Evolutionary conservation across 2,888 invertebrate genomes (phyloP).

Genomic region (Lasius platythorax): DNA sequence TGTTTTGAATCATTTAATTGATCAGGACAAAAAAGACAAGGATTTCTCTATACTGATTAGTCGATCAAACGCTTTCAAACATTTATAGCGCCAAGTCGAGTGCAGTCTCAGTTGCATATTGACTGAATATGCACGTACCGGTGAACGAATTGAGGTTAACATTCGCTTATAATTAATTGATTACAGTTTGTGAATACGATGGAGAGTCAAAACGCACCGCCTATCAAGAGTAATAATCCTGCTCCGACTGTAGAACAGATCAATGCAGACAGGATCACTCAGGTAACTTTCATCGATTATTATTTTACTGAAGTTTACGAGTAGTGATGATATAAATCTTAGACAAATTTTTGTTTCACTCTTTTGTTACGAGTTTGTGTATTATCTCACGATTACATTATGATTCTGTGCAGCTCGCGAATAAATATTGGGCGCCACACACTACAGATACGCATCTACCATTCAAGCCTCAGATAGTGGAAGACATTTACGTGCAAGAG

Average conservation of each 20-base stretch:
- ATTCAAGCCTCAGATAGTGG: slow-evolving; percentile 93
- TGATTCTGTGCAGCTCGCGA: slow-evolving; percentile 91
- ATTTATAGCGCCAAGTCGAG: background rate
- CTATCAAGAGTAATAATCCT: slow-evolving; percentile 85
- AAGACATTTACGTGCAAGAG: slow-evolving; percentile 95
- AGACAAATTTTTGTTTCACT: background rate
- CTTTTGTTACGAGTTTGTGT: background rate
- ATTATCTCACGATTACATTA: background rate
- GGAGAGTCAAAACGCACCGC: slow-evolving; percentile 78
- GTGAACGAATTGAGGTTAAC: slow-evolving; percentile 5
- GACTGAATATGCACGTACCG: background rate
- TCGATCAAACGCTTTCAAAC: background rate
- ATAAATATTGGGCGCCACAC: slow-evolving; percentile 97
- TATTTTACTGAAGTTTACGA: background rate
- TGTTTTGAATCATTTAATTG: background rate
- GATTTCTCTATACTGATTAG: background rate
- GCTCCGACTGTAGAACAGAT: slow-evolving; percentile 96
- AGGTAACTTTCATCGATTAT: slow-evolving; percentile 87
- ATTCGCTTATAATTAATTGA: background rate
- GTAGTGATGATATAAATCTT: background rate
- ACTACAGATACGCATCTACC: slow-evolving; percentile 91
- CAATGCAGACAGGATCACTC: slow-evolving; percentile 95
- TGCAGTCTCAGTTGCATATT: background rate
- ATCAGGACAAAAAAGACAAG: background rate
- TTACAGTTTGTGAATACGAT: slow-evolving; percentile 60